Evolutionary conservation across 2,888 invertebrate species (phyloP).

Genomic region (Cephus runcator): DNA sequence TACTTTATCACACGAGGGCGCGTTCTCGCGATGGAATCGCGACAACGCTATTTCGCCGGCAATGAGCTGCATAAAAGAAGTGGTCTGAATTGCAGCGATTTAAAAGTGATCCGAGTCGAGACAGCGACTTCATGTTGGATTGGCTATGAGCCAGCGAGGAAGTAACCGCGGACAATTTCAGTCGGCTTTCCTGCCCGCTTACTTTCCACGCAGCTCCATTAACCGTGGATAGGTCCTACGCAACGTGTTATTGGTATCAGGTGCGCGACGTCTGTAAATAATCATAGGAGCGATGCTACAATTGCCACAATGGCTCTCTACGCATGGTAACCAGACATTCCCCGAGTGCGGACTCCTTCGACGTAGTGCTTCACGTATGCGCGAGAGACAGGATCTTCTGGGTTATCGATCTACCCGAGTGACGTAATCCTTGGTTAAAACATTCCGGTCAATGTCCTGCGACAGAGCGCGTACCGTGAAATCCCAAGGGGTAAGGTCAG

Average conservation of each 20-base stretch:
- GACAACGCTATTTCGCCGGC: not conserved
- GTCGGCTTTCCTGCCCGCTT: not conserved
- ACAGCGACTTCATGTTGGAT: not conserved
- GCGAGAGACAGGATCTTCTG: not conserved
- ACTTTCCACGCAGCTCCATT: not conserved
- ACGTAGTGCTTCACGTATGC: not conserved
- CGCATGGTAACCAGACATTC: too few species aligned
- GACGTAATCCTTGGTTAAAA: not conserved
- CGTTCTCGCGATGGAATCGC: not conserved
- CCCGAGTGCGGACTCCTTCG: not conserved
- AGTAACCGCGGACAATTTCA: conserved; percentile 1
- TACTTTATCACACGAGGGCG: not conserved
- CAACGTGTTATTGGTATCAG: conserved; percentile 26
- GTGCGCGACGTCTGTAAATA: conserved; percentile 11
- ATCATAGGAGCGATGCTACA: not conserved
- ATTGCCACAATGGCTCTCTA: not conserved
- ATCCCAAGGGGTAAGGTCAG: not conserved
- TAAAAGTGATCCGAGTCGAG: not conserved
- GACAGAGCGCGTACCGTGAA: not conserved
- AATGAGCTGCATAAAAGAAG: not conserved
- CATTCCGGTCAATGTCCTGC: not conserved
- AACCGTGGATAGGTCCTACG: not conserved
- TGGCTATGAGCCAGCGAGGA: not conserved
- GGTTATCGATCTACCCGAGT: not conserved
- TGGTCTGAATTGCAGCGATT: not conserved